These are phyloP conservation scores for Leptothorax acervorum DNA, from an alignment of 2,888 invertebrate genomes.

Conservation along the genomic window DNA sequence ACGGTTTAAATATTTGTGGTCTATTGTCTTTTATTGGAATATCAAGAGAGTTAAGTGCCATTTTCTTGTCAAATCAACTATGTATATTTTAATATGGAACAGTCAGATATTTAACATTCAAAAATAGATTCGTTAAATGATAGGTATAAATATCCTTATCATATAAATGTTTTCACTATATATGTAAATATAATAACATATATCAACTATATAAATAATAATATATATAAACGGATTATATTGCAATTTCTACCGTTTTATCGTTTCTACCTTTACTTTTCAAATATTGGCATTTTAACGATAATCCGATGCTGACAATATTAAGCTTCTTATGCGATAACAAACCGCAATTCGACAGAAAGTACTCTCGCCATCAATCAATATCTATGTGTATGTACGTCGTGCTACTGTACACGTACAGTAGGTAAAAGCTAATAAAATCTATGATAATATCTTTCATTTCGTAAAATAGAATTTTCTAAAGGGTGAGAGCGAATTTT, in stretches of 20 bases:
- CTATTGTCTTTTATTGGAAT: background rate
- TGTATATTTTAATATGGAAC: background rate
- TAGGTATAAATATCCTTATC: background rate
- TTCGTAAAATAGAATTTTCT: conserved; percentile 11
- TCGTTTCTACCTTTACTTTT: background rate
- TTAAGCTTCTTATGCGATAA: conserved; percentile 10
- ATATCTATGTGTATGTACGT: background rate
- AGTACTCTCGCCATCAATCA: background rate
- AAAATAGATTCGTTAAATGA: background rate
- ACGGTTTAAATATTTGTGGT: background rate
- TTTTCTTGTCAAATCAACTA: background rate
- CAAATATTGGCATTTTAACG: conserved; percentile 6
- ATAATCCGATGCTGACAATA: background rate
- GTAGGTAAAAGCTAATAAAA: background rate
- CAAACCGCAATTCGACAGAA: conserved; percentile 9
- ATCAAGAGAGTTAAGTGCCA: background rate
- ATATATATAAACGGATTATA: background rate
- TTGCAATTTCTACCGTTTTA: conserved; percentile 8
- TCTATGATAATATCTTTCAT: background rate
- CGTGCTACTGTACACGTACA: background rate
- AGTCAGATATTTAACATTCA: background rate
- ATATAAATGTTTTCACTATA: background rate
- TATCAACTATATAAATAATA: no score
- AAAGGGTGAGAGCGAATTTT: background rate
- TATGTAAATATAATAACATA: background rate